Evolutionary conservation across 1,140 invertebrate genomes (phyloP).

Genomic region (Trypoxylus dichotomus): DNA sequence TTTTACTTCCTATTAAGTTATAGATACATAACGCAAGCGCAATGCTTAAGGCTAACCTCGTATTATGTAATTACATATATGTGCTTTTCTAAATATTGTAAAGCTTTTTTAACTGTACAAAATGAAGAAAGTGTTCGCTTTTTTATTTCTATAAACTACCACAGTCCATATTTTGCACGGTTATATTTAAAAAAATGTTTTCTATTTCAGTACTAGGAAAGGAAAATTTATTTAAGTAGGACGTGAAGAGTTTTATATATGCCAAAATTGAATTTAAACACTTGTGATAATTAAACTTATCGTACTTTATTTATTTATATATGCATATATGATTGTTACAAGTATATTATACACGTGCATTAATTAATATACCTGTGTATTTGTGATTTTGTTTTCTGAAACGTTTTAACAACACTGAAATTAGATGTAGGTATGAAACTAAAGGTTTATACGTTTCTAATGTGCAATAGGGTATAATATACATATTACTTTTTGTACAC

Average conservation of each 20-base stretch:
- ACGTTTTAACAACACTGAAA: background rate
- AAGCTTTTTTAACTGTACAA: background rate
- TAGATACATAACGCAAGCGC: background rate
- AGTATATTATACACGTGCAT: background rate
- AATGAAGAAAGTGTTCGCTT: background rate
- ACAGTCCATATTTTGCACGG: background rate
- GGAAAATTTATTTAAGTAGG: background rate
- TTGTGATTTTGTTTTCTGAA: background rate
- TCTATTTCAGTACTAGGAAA: conserved; percentile 11
- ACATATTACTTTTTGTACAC: conserved; percentile 25
- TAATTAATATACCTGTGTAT: background rate
- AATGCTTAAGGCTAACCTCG: background rate
- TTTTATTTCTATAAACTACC: background rate
- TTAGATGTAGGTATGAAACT: background rate
- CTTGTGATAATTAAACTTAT: conserved; percentile 11
- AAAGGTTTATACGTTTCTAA: background rate
- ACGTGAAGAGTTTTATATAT: background rate
- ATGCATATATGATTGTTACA: background rate
- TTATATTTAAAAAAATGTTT: background rate
- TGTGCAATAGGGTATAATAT: background rate
- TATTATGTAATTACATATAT: background rate
- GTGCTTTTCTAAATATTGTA: background rate
- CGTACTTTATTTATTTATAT: conserved; percentile 17
- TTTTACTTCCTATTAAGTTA: background rate
- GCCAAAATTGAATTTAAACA: conserved; percentile 23